Evolutionary conservation across 2,888 invertebrate species (phyloP).

Genomic region (Parascotia fuliginaria): DNA sequence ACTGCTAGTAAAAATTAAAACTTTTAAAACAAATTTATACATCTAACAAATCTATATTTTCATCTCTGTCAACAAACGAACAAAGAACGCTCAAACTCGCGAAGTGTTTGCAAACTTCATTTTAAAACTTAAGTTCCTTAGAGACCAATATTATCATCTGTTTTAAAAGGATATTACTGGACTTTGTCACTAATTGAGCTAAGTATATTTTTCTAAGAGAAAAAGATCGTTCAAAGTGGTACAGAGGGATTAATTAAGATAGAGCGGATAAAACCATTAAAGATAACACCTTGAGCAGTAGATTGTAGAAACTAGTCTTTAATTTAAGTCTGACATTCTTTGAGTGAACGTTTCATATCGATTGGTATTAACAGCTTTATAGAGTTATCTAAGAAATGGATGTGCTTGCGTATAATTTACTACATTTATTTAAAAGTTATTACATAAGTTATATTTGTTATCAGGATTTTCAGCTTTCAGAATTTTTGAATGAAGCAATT

Average conservation of each 20-base stretch:
- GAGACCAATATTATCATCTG: constrained; percentile 1
- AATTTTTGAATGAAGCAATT: too few relatives aligned
- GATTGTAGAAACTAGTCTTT: constrained; percentile 3
- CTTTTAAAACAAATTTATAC: too few relatives aligned
- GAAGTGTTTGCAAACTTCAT: not conserved
- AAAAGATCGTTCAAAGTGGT: constrained; percentile 15
- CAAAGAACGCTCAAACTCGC: not conserved
- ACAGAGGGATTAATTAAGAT: constrained; percentile 41
- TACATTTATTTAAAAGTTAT: not conserved
- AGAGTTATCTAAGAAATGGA: not conserved
- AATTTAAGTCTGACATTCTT: constrained; percentile 3
- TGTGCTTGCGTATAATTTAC: not conserved
- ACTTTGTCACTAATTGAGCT: constrained; percentile 15
- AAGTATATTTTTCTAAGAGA: constrained; percentile 11
- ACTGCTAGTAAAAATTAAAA: too few relatives aligned
- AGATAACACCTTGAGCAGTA: constrained; percentile 12
- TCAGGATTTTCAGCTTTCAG: too few relatives aligned
- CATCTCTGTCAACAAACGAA: not conserved
- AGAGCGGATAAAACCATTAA: constrained; percentile 29
- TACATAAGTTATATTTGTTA: too few relatives aligned
- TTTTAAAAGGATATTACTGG: not conserved
- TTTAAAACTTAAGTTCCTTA: constrained; percentile 3
- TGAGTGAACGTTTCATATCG: constrained; percentile 1
- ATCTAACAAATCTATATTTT: too few relatives aligned
- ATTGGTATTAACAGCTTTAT: constrained; percentile 8